Evolutionary conservation across 2,113 vertebrate species (phyloP), one percentile per base, ranked within the genome.

Genomic region (Arenaria interpres): DNA sequence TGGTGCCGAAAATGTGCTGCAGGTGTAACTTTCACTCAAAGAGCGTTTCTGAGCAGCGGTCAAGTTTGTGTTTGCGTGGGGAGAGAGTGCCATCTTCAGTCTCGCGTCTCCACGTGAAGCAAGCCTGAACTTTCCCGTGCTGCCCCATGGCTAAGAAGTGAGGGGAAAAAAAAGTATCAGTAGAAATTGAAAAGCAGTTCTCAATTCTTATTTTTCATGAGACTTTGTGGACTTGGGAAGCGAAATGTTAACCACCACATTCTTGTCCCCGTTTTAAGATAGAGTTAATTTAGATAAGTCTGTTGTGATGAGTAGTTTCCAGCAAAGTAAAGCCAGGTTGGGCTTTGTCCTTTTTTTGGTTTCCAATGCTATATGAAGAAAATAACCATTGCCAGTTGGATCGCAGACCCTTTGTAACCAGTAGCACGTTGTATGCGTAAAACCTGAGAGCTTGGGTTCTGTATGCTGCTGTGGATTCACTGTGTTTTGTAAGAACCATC

Each of bases 61-160:
- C 69, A 73, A 57, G 85, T 88, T 73, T 46, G 59, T 68, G 35
- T 46, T 96, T 90, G 71, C 66, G 46, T 71, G 97, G 97, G 97
- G 97, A 98, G 98, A 99, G 96, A 98, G 98, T 98, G 97, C 98
- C 98, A 98, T 98, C 98, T 99, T 98, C 98, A 98, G 98, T 98
- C 94, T 53, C 95, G 72, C 10, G 11, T 86, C 80, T 85, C 72
- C 30, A 7, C 8, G 1, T 83, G 73, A 83, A 67, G 41, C 60
- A 75, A 75, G 21, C 9, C 64, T 82, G 71, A 92, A 59, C 41
- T 86, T 92, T 27, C 30, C 32, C 18, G 33, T 32, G 30, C 79
- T 87, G 45, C 12, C 53, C 0, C 1, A 5, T 48, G n/a, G 39
- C 77, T 68, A 35, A 46, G 35, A 60, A 77, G 35, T 41, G n/a